Base-by-base conservation (phyloP, 1,140 invertebrate species). In the Frieseomelitta varia region DNA sequence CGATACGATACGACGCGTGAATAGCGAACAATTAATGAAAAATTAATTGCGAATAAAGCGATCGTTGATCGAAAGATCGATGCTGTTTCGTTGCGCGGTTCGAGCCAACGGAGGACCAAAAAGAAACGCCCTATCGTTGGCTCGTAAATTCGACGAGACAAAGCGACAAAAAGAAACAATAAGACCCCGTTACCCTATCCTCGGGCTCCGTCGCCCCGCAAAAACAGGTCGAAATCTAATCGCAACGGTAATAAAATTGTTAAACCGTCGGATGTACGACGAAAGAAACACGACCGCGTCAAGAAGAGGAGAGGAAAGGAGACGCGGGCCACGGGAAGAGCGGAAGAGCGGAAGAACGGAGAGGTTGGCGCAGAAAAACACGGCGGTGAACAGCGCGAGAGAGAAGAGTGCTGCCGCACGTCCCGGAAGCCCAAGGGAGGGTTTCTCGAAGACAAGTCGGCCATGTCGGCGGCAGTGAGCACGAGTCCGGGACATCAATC, bases 401-500 rank as follows among this genome's bases (percentile, higher is more conserved):
- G 39, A 10, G 14, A 61, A 47, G 61, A 58, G 81, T n/a, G n/a
- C 21, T 73, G 30, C 27, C 24, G 19, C 34, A n/a, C 30, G 69
- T 19, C n/a, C 83, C 77, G 75, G 68, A 53, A 76, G 61, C 58
- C 34, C 63, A 67, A 56, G 76, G 58, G 63, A 65, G 55, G 84
- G 75, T 82, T 88, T 67, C 67, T 55, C 79, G 56, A 71, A 39
- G 65, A 74, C 73, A 47, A 81, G 84, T 69, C 79, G 82, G 74
- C 75, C 55, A 51, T 69, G 73, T 65, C 76, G 79, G n/a, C 86
- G 79, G 58, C 61, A 19, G 84, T 55, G 63, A 56, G 71, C 51
- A 88, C 82, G 85, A 84, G 82, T 74, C 84, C 8, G 86, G 77
- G 84, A 85, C 87, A 78, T 78, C 76, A 78, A 61, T 78, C 74